Conservation (phyloP, 2,113 vertebrate species). For the Picathartes gymnocephalus region DNA sequence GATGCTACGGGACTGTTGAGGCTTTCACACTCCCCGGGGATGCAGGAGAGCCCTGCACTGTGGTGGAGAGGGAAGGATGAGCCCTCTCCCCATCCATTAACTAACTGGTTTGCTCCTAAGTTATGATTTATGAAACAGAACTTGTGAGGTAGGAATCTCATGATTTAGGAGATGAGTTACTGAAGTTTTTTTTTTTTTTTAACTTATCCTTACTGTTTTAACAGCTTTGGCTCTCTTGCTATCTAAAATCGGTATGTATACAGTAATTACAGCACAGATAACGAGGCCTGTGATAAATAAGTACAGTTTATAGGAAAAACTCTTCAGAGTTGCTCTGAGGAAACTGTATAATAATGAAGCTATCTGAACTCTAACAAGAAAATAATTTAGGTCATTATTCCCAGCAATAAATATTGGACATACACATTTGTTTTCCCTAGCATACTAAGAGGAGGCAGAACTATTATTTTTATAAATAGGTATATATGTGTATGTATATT, state of each 20-base stretch:
- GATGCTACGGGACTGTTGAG: background rate
- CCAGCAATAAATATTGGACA: background rate
- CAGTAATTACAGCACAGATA: background rate
- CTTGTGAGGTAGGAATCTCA: background rate
- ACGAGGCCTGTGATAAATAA: conserved; percentile 1
- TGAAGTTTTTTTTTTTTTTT: background rate
- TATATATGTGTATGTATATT: background rate
- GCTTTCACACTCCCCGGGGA: background rate
- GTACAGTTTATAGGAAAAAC: background rate
- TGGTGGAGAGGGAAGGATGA: background rate
- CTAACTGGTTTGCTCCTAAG: background rate
- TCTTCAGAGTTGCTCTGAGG: background rate
- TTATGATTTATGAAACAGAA: background rate
- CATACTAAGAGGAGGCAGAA: background rate
- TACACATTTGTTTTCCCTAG: background rate
- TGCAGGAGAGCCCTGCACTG: background rate
- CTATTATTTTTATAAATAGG: background rate
- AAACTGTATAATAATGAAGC: background rate
- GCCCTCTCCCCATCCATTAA: background rate
- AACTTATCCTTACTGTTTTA: background rate
- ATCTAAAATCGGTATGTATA: background rate
- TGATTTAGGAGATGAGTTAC: background rate
- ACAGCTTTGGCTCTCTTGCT: background rate
- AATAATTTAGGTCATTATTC: conserved; percentile 24
- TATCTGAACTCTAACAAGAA: conserved; percentile 22